These are phyloP conservation scores for Pandemis corylana DNA, from an alignment of 2,888 invertebrate genomes.

Conservation along the genomic window DNA sequence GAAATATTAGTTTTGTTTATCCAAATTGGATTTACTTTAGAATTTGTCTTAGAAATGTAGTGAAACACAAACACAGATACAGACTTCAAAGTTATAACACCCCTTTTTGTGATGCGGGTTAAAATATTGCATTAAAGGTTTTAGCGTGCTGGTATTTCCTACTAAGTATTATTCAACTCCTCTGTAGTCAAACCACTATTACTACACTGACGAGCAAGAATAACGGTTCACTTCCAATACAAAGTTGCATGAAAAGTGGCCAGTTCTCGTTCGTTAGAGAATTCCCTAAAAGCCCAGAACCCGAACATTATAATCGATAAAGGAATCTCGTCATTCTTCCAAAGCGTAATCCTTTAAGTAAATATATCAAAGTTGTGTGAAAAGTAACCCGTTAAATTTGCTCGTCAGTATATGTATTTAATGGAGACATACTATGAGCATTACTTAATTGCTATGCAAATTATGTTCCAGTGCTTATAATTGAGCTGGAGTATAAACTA, in stretches of 20 bases:
- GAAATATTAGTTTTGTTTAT: not conserved
- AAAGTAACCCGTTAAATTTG: too few relatives aligned
- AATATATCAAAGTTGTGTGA: conserved; percentile 4
- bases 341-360: conserved; percentile 35
- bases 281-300: conserved; percentile 29
- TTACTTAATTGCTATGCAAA: conserved; percentile 34
- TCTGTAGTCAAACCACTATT: conserved; percentile 1
- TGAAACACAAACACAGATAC: too few relatives aligned
- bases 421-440: conserved; percentile 15
- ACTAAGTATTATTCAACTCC: not conserved
- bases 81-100: too few relatives aligned
- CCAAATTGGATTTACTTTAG: not conserved
- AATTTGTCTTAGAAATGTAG: too few relatives aligned
- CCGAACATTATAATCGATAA: conserved; percentile 37
- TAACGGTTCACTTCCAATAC: too few relatives aligned
- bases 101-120: too few relatives aligned
- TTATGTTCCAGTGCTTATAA: conserved; percentile 37
- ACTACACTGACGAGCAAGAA: not conserved
- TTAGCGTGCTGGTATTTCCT: too few relatives aligned
- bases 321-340: conserved; percentile 11
- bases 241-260: too few relatives aligned
- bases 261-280: not conserved
- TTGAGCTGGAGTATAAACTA: conserved; percentile 34
- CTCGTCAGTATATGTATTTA: not conserved
- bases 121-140: too few relatives aligned